Evolutionary conservation across 2,797 vertebrate species (phyloP), one percentile per base, ranked within the genome.

Genomic region (Nothura maculosa): DNA sequence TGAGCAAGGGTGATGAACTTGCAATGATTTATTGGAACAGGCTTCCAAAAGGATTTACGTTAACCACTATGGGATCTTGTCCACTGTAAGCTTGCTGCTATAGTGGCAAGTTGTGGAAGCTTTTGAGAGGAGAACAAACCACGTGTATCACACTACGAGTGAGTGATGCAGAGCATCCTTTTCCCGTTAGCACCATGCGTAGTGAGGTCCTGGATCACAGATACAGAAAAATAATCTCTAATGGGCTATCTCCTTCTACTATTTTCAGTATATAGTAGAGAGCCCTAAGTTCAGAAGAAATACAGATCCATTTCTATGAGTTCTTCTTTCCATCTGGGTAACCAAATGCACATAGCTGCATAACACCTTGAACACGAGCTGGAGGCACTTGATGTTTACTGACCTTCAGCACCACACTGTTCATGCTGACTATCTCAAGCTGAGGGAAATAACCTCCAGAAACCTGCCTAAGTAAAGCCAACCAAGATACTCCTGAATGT

Each of bases 391-490:
- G 13, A 24, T 70, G 15, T 22, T 68, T 83, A 30, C 10, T 66
- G 70, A 21, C 42, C 24, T 69, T 48, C 2, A 1, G 40, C 28
- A 67, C 12, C 60, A 55, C 12, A 10, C 32, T 11, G 10, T 42
- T 45, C 79, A 57, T 47, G 64, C 52, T 27, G 28, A 50, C 42
- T 43, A 27, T 66, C 55, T 28, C 3, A 0, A 68, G 42, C 19
- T 78, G 43, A 67, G 13, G 36, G 36, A 64, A 69, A 32, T 19
- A 4, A 14, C 30, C 34, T 42, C 10, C 54, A 87, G 58, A 87
- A 89, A 87, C 24, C 27, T 34, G 63, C 11, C 74, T 47, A 32
- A 72, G 38, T 13, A 87, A 89, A 90, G 54, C 19, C 60, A 78
- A 76, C 12, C 42, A 61, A 70, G 43, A 54, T 32, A 76, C 9